These are phyloP conservation scores for Pachyramphus minor DNA, from an alignment of 2,113 vertebrate genomes.

Conservation along the genomic window DNA sequence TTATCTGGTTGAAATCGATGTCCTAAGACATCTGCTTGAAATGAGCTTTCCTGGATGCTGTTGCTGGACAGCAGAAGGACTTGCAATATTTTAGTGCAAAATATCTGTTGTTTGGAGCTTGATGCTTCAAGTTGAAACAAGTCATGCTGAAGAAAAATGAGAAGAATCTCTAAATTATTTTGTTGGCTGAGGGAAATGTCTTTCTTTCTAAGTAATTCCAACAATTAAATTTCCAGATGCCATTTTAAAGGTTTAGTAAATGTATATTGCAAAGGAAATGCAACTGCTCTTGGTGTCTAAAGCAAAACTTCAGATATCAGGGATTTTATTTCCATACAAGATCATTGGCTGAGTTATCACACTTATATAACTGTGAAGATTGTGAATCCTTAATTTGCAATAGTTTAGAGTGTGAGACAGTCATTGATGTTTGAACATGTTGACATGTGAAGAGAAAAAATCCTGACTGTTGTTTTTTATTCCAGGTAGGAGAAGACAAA, in stretches of 20 bases:
- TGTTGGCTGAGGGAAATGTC: not conserved
- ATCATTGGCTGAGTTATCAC: not conserved
- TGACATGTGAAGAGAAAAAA: not conserved
- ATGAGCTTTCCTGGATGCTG: not conserved
- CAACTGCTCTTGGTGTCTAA: not conserved
- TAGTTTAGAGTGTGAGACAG: not conserved
- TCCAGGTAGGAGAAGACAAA: constrained; percentile 84
- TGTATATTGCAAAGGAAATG: not conserved
- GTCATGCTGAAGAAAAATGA: not conserved
- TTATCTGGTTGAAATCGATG: not conserved
- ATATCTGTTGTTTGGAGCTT: not conserved
- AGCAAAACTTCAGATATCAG: not conserved
- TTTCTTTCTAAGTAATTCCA: not conserved
- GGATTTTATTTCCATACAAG: not conserved
- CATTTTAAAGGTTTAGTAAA: not conserved
- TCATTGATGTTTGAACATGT: not conserved
- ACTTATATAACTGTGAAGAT: not conserved
- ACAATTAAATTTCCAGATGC: not conserved
- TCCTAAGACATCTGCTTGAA: not conserved
- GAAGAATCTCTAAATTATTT: not conserved
- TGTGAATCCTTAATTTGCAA: not conserved
- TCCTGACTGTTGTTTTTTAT: constrained; percentile 27
- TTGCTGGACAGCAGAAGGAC: not conserved
- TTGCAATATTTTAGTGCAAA: not conserved
- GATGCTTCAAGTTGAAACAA: not conserved